A percentile compares a stretch with the other conserved stretches of the same genome.
phyloP scores from a whole-genome alignment of 2,888 invertebrate species.

The Synergus japonicus region DNA sequence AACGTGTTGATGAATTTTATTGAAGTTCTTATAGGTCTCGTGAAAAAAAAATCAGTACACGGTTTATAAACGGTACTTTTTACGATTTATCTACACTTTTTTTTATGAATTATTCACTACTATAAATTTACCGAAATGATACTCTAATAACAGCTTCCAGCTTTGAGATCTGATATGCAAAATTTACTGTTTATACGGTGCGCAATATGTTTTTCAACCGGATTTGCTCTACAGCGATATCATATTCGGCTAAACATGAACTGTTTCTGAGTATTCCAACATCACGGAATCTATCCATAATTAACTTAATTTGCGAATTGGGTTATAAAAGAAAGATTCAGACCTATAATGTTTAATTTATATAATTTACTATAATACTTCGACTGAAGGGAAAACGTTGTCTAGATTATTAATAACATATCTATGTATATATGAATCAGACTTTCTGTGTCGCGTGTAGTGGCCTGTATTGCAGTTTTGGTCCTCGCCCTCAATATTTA shows the following conservation, averaged over 20 bases:
- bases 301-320: not conserved
- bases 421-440: not conserved
- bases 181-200: conserved; percentile 34
- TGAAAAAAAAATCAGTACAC: conserved; percentile 29
- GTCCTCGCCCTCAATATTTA: conserved; percentile 35
- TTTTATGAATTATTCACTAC: conserved; percentile 32
- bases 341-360: no score
- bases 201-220: conserved; percentile 27
- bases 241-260: not conserved
- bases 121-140: conserved; percentile 29
- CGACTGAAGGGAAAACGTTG: not conserved
- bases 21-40: conserved; percentile 10
- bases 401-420: not conserved
- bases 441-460: not conserved
- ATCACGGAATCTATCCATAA: not conserved
- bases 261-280: not conserved
- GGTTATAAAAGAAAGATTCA: no score
- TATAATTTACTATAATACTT: no score
- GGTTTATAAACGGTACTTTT: conserved; percentile 22
- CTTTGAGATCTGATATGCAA: conserved; percentile 36
- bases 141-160: conserved; percentile 34
- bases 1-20: conserved; percentile 39
- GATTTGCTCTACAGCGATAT: conserved; percentile 22
- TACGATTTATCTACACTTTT: conserved; percentile 22
- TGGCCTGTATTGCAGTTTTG: conserved; percentile 22